Base-by-base conservation (phyloP, 2,888 invertebrate species). In the Apoderus coryli region DNA sequence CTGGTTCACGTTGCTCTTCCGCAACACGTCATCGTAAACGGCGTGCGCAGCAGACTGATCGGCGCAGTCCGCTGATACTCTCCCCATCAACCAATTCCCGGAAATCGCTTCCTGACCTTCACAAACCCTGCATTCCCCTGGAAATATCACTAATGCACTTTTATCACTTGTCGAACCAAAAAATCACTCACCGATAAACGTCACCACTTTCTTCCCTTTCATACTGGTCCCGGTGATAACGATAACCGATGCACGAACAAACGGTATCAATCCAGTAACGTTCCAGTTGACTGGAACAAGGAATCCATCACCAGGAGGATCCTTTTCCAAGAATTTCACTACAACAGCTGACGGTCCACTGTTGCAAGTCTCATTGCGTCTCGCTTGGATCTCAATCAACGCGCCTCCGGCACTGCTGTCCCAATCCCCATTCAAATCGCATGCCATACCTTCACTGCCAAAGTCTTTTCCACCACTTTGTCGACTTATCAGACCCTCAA, bases 91-190 rank as follows among this genome's bases (percentile, higher is more conserved):
- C 56, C 57, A 57, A 15, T 49, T 43, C 5, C 57, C 57, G 3
- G 48, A 42, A 11, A 56, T 46, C 4, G 46, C 45, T 33, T 53
- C 52, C n/a, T 38, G 37, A 4, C 47, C 46, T 10, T 49, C 46
- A 33, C 56, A 57, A 6, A 48, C 40, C 29, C 50, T 44, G 36
- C 56, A 57, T 42, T 57, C 55, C n/a, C 56, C 57, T 52, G 36
- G 29, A 43, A 39, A n/a, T n/a, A n/a, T n/a, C n/a, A n/a, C n/a
- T n/a, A n/a, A n/a, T n/a, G n/a, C n/a, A n/a, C n/a, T n/a, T n/a
- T n/a, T n/a, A n/a, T n/a, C n/a, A n/a, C n/a, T n/a, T n/a, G n/a
- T n/a, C n/a, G n/a, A n/a, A 12, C 14, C n/a, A n/a, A n/a, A n/a
- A n/a, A n/a, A n/a, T n/a, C 12, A 3, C 34, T 39, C 44, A 53